Conservation (phyloP, 2,888 invertebrate genomes). For the Lithophane ornitopus region DNA sequence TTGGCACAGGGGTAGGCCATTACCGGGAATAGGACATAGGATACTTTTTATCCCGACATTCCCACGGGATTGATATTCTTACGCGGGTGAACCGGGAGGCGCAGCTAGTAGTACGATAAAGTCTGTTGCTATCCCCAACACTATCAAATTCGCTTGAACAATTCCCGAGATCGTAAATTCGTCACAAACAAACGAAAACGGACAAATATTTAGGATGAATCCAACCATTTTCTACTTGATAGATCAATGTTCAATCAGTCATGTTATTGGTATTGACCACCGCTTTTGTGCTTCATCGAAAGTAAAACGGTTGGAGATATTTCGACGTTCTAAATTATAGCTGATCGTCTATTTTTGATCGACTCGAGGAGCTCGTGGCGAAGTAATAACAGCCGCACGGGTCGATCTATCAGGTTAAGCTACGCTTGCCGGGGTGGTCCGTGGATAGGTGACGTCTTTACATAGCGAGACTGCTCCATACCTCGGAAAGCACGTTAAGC, state of each 20-base stretch:
- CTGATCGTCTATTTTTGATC: not conserved
- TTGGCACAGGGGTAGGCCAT: too few species aligned
- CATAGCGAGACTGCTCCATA: too few species aligned
- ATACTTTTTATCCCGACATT: too few species aligned
- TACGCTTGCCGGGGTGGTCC: too few species aligned
- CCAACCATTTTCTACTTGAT: constrained; percentile 51
- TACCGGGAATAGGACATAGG: too few species aligned
- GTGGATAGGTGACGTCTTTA: too few species aligned
- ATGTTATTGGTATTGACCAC: constrained; percentile 42
- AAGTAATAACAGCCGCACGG: too few species aligned
- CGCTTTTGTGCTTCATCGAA: constrained; percentile 41
- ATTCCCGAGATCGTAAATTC: constrained; percentile 8
- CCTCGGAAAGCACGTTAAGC: too few species aligned
- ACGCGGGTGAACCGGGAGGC: too few species aligned
- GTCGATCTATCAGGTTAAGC: too few species aligned
- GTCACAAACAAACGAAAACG: constrained; percentile 17
- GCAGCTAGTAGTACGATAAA: not conserved
- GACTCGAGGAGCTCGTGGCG: too few species aligned
- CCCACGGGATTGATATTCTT: too few species aligned
- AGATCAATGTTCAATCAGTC: constrained; percentile 42
- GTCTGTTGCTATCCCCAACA: not conserved
- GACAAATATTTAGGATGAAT: constrained; percentile 44
- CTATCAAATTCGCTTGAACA: constrained; percentile 7
- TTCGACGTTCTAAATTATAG: constrained; percentile 13
- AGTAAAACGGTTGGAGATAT: constrained; percentile 13